Evolutionary conservation across 1,140 invertebrate genomes (phyloP).

Genomic region (Agrypnia vestita): DNA sequence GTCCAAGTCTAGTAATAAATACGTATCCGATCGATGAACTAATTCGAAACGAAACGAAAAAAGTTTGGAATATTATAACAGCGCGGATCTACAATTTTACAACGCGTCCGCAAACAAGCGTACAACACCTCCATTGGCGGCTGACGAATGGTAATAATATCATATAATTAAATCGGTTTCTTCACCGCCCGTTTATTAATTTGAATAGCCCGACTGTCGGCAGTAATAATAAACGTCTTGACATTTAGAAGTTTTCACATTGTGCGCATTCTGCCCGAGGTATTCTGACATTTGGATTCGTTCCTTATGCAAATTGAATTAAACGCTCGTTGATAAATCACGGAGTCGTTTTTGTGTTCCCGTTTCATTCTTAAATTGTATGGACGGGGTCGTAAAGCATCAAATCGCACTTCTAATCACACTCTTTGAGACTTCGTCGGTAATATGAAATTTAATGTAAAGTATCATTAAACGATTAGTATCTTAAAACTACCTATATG

Average conservation of each 20-base stretch:
- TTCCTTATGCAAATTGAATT: constrained; percentile 35
- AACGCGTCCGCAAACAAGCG: not conserved
- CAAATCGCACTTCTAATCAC: too few species aligned
- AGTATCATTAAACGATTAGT: too few species aligned
- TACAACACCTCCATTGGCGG: not conserved
- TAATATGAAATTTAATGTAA: too few species aligned
- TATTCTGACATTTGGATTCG: constrained; percentile 28
- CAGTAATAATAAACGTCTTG: constrained; percentile 25
- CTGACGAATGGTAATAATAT: not conserved
- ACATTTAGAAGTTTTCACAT: constrained; percentile 19
- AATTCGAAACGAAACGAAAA: too few species aligned
- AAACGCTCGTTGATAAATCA: constrained; percentile 26
- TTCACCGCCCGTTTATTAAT: not conserved
- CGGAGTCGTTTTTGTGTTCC: too few species aligned
- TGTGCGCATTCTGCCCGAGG: constrained; percentile 9
- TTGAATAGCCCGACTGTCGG: constrained; percentile 2
- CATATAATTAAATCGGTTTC: not conserved
- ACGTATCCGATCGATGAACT: too few species aligned
- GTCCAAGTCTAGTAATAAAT: too few species aligned
- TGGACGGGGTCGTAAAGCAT: too few species aligned
- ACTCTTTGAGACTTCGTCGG: too few species aligned
- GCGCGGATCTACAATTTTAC: not conserved
- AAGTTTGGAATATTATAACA: too few species aligned
- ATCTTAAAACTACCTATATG: too few species aligned
- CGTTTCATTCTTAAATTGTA: too few species aligned